A percentile compares a stretch with the other conserved stretches of the same genome.
Conservation (phyloP, 2,797 vertebrate genomes). For the Furcifer pardalis region DNA sequence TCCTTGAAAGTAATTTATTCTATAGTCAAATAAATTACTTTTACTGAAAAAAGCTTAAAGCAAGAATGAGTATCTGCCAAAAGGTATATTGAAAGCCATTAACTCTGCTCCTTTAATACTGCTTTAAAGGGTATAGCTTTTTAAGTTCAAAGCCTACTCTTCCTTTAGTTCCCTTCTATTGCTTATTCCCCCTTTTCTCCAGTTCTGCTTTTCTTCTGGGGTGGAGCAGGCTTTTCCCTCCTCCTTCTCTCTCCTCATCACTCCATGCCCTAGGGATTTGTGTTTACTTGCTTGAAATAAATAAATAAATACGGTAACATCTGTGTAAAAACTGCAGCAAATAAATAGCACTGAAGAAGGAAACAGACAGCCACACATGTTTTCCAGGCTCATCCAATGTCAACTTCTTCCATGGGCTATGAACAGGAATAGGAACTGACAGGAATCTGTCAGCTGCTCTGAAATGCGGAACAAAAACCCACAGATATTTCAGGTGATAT, state of each 20-base stretch:
- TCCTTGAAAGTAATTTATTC: neutral
- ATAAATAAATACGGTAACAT: neutral
- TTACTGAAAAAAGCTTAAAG: neutral
- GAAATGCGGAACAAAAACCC: conserved; percentile 1
- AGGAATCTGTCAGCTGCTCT: conserved; percentile 29
- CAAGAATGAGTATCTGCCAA: neutral
- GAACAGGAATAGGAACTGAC: conserved; percentile 4
- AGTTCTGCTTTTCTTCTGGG: neutral
- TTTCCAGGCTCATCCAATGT: conserved; percentile 13
- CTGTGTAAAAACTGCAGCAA: conserved; percentile 12
- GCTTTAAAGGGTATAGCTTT: neutral
- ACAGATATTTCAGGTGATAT: neutral
- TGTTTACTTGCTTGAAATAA: neutral
- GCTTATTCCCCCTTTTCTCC: neutral
- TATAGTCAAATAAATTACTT: neutral
- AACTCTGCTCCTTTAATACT: neutral
- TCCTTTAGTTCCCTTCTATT: conserved; percentile 9
- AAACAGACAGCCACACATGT: conserved; percentile 23
- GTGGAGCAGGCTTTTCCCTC: too few species aligned
- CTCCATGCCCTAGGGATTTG: neutral
- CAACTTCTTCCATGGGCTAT: conserved; percentile 24
- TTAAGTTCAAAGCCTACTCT: neutral
- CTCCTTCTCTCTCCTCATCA: neutral
- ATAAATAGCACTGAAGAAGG: conserved; percentile 5
- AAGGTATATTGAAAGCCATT: neutral